A percentile compares a stretch with the other conserved stretches of the same genome.
Evolutionary conservation across 2,888 invertebrate species (phyloP).

Genomic region (Dicyrtoma fusca): DNA sequence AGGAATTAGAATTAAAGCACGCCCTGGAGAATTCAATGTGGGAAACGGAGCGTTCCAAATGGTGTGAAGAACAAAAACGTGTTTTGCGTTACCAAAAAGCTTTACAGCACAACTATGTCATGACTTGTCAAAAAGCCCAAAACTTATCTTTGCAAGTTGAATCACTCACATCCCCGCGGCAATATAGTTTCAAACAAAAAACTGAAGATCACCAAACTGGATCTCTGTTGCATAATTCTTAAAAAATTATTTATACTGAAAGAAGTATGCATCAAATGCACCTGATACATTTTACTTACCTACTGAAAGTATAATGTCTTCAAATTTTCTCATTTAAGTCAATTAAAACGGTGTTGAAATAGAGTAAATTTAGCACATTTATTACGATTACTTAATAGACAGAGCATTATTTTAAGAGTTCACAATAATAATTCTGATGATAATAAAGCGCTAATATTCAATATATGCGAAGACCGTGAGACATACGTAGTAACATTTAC

Average conservation of each 20-base stretch:
- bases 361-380: no score
- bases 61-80: slow-evolving; percentile 38
- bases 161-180: slow-evolving; percentile 13
- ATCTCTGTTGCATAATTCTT: slow-evolving; percentile 13
- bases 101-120: slow-evolving; percentile 42
- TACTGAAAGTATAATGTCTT: no score
- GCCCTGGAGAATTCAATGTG: slow-evolving; percentile 34
- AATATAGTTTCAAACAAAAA: slow-evolving; percentile 1
- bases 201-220: slow-evolving; percentile 11
- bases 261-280: background rate
- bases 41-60: slow-evolving; percentile 34
- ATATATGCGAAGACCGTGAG: no score
- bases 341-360: no score
- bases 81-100: slow-evolving; percentile 43
- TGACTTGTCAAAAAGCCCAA: slow-evolving; percentile 40
- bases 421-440: no score
- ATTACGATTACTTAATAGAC: no score
- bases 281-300: no score
- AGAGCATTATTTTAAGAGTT: no score
- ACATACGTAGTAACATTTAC: no score
- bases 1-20: slow-evolving; percentile 38
- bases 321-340: no score
- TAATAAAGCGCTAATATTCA: no score
- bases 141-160: slow-evolving; percentile 32
- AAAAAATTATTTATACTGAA: background rate